These are phyloP conservation scores for Sisyra nigra DNA, from an alignment of 2,888 invertebrate species.

Conservation along the genomic window DNA sequence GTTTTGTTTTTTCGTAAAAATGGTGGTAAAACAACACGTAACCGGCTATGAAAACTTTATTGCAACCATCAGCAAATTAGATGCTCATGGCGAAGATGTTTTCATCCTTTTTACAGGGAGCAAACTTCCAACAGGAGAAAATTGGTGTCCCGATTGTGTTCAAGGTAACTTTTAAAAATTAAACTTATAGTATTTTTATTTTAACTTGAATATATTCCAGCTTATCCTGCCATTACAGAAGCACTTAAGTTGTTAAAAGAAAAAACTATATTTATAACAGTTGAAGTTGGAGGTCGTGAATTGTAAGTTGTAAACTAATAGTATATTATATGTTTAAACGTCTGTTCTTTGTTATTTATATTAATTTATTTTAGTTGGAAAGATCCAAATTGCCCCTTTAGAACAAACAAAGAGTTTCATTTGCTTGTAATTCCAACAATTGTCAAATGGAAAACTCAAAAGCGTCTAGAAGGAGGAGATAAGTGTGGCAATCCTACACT, in stretches of 20 bases:
- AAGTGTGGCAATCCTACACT: constrained; percentile 58
- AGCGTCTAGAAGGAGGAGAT: constrained; percentile 65
- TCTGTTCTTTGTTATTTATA: constrained; percentile 8
- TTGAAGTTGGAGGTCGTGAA: constrained; percentile 59
- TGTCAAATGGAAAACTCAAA: constrained; percentile 58
- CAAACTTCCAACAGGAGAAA: constrained; percentile 46
- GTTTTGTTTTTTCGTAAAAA: constrained; percentile 25
- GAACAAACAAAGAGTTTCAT: constrained; percentile 53
- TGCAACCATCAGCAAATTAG: constrained; percentile 35
- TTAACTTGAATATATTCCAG: constrained; percentile 27
- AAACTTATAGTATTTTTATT: constrained; percentile 3
- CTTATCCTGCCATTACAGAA: constrained; percentile 59
- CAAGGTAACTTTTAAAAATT: constrained; percentile 38
- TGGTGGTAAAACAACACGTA: constrained; percentile 31
- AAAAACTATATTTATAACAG: constrained; percentile 51
- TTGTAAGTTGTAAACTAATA: constrained; percentile 40
- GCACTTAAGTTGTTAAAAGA: constrained; percentile 42
- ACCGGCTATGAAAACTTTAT: constrained; percentile 46
- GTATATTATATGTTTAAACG: constrained; percentile 4
- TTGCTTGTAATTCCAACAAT: constrained; percentile 73
- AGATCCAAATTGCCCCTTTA: constrained; percentile 61
- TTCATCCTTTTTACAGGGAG: constrained; percentile 50
- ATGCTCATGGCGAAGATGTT: constrained; percentile 26
- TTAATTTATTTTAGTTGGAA: constrained; percentile 55
- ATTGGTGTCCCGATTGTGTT: constrained; percentile 85